Percentiles rank a stretch among this genome's conserved stretches.
Conservation (phyloP, 2,797 vertebrate species). For the Pseudomugil tenellus region DNA sequence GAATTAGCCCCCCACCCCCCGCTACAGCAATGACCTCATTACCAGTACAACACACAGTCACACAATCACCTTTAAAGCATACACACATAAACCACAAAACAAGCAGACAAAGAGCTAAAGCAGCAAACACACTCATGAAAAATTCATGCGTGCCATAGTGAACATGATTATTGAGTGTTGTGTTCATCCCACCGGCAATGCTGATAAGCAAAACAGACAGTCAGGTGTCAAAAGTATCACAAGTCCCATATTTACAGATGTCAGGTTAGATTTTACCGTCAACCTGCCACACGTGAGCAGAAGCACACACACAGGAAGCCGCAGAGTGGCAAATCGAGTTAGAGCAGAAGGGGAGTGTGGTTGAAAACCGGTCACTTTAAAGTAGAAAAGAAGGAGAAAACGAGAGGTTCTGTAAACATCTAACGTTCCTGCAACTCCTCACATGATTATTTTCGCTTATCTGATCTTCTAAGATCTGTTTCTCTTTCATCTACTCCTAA, state of each 20-base stretch:
- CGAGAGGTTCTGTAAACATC: slow-evolving; percentile 8
- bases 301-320: slow-evolving; percentile 21
- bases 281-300: slow-evolving; percentile 24
- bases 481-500: neutral
- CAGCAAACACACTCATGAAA: slow-evolving; percentile 65
- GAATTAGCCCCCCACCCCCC: slow-evolving; percentile 63
- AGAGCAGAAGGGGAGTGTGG: neutral
- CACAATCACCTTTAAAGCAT: slow-evolving; percentile 48
- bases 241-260: slow-evolving; percentile 30
- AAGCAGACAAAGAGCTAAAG: slow-evolving; percentile 60
- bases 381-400: neutral
- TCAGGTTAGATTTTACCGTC: slow-evolving; percentile 11
- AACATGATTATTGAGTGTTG: slow-evolving; percentile 43
- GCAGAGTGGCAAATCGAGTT: neutral
- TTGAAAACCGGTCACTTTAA: slow-evolving; percentile 2
- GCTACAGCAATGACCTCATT: slow-evolving; percentile 75
- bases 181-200: slow-evolving; percentile 26
- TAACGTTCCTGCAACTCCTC: slow-evolving; percentile 3
- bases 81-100: slow-evolving; percentile 23
- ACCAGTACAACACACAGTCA: slow-evolving; percentile 48
- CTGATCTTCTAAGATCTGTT: neutral
- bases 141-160: slow-evolving; percentile 50
- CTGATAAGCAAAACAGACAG: slow-evolving; percentile 13
- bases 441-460: neutral
- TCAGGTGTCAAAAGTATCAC: slow-evolving; percentile 22